These are phyloP conservation scores for Geodia barretti DNA, from an alignment of 37 sponge, comb jelly and placozoan genomes.

Conservation along the genomic window DNA sequence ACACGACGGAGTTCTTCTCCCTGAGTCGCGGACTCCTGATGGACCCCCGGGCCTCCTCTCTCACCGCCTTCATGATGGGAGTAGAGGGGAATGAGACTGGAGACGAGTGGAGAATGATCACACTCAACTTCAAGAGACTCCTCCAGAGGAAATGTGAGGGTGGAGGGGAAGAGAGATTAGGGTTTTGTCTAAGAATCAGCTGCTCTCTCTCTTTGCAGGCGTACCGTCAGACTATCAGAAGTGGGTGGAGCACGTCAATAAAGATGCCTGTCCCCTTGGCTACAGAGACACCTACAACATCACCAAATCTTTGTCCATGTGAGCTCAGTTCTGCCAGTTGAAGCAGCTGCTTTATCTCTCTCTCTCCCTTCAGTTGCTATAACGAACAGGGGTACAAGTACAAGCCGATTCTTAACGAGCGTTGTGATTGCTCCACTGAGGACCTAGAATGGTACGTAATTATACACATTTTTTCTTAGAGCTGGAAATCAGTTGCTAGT, in stretches of 20 bases:
- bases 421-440: slow-evolving; percentile 16
- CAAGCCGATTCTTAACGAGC: neutral
- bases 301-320: slow-evolving; percentile 38
- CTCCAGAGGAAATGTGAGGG: slow-evolving; percentile 37
- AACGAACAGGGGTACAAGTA: slow-evolving; percentile 42
- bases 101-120: slow-evolving; percentile 44
- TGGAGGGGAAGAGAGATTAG: neutral
- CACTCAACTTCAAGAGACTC: slow-evolving; percentile 35
- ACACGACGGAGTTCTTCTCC: slow-evolving; percentile 29
- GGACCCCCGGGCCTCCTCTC: slow-evolving; percentile 34
- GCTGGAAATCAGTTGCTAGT: neutral
- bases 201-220: too few species aligned
- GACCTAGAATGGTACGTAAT: slow-evolving; percentile 63
- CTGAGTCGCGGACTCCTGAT: slow-evolving; percentile 42
- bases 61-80: slow-evolving; percentile 50
- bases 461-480: neutral
- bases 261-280: slow-evolving; percentile 35
- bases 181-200: neutral
- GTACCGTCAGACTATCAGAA: slow-evolving; percentile 23
- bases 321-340: neutral
- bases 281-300: slow-evolving; percentile 30
- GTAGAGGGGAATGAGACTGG: slow-evolving; percentile 16
- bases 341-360: neutral
- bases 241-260: slow-evolving; percentile 17
- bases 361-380: slow-evolving; percentile 35